Percentiles rank a stretch among this genome's conserved stretches.
Conservation (phyloP, 2,113 vertebrate species). For the Indicator indicator region DNA sequence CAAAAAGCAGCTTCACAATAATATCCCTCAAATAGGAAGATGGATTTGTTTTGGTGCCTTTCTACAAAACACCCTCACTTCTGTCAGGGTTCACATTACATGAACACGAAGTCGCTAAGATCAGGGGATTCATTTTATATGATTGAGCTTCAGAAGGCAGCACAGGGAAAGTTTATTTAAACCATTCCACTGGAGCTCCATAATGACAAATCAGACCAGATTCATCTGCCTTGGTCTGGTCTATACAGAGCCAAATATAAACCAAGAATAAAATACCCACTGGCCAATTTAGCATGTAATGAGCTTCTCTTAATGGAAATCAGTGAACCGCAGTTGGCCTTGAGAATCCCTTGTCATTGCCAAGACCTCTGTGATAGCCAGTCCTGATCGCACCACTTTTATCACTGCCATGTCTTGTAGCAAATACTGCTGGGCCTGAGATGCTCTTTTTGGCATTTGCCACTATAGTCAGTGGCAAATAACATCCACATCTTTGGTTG, state of each 20-base stretch:
- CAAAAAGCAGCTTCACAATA: not conserved
- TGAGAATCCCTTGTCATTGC: slow-evolving; percentile 28
- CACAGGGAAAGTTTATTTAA: not conserved
- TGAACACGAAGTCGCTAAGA: not conserved
- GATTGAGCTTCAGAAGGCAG: slow-evolving; percentile 1
- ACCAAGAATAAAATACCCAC: not conserved
- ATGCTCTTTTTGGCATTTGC: slow-evolving; percentile 1
- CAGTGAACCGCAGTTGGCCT: slow-evolving; percentile 31
- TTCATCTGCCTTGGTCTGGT: not conserved
- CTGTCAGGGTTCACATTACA: not conserved
- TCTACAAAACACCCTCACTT: not conserved
- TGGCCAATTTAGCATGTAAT: not conserved
- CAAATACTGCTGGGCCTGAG: not conserved
- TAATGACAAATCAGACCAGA: not conserved
- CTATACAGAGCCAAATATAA: not conserved
- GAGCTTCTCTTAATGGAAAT: slow-evolving; percentile 27
- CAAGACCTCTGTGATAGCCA: not conserved
- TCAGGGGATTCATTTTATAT: slow-evolving; percentile 3
- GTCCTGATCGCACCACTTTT: not conserved
- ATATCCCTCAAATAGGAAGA: not conserved
- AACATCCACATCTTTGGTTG: not conserved
- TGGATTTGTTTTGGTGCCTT: slow-evolving; percentile 19
- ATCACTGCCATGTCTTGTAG: not conserved
- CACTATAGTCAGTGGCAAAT: not conserved
- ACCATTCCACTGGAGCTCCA: not conserved